Evolutionary conservation across 2,113 vertebrate species (phyloP).

Genomic region (Melanerpes formicivorus): DNA sequence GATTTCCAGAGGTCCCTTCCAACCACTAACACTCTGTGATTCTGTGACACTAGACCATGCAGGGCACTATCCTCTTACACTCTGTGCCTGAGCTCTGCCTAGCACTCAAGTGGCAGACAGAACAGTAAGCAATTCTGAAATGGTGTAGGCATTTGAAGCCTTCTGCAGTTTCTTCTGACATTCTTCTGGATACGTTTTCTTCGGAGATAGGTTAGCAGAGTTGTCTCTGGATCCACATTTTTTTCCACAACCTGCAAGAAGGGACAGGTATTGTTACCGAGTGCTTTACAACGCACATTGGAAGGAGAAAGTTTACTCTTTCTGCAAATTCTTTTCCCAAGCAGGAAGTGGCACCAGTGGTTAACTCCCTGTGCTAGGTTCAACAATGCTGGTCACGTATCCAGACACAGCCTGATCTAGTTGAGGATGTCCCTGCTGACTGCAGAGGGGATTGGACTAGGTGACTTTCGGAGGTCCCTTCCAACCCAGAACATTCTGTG

Average conservation of each 20-base stretch:
- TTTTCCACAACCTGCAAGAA: slow-evolving; percentile 86
- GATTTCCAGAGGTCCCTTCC: no score
- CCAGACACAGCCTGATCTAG: background rate
- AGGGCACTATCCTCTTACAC: background rate
- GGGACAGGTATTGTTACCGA: background rate
- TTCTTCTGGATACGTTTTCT: slow-evolving; percentile 83
- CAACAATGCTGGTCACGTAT: fast-evolving
- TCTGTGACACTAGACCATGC: background rate
- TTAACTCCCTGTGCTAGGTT: background rate
- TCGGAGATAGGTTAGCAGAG: slow-evolving; percentile 86
- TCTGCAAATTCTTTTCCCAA: background rate
- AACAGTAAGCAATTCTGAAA: slow-evolving; percentile 4
- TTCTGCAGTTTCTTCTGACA: background rate
- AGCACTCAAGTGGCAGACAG: background rate
- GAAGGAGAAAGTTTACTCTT: background rate
- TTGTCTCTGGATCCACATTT: slow-evolving; percentile 90
- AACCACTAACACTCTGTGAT: background rate
- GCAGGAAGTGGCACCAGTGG: background rate
- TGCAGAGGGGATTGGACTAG: no score
- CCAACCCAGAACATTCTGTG: no score
- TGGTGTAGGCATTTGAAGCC: background rate
- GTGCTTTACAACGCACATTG: background rate
- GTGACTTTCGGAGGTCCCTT: no score
- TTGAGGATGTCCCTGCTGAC: no score
- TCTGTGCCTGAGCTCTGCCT: background rate